Evolutionary conservation across 30 jellyfish, hydroid and myxozoan genomes (phyloP), one percentile per base, ranked within the genome.

Genomic region (Turritopsis rubra): DNA sequence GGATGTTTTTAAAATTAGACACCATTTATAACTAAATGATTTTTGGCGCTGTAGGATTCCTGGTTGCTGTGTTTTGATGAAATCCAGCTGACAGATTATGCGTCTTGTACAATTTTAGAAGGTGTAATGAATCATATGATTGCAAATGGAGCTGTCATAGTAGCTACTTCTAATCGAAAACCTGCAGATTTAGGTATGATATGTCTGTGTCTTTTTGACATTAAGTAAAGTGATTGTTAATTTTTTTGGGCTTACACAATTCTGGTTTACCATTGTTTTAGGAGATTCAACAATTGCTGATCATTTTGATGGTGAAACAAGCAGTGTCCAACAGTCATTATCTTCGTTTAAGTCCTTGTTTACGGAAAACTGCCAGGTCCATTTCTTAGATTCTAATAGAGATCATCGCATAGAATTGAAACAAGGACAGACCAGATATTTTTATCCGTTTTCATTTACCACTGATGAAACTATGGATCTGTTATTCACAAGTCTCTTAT

Each of bases 51-150:
- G 0, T n/a, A 82, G 54, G 89, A 91, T 73, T 84, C 94, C 9
- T 83, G 95, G 96, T 53, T 91, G 25, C 71, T 86, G 28, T 91
- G 97, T 87, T 91, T 91, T 87, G 97, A 91, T 53, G 97, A 91
- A 78, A 79, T 86, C 53, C 96, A 86, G 72, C 75, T 91, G 22
- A 76, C 94, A 13, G 97, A 91, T 79, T 86, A 82, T 73, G 97
- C 86, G 1, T 79, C 96, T 4, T 68, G 88, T 80, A 86, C 87
- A 28, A 68, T 91, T 18, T 86, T 91, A 31, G 84, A 74, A 18
- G 94, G 96, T 68, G 96, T 91, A 29, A 54, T 87, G 65, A 72
- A 80, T 23, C 81, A 81, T 52, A 72, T 91, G 87, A 81, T 91
- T 23, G 19, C 85, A 13, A 82, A 91, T 27, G 97, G 97, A 5